Conservation (phyloP, 2,888 invertebrate genomes). For the Meteorus cinctellus region DNA sequence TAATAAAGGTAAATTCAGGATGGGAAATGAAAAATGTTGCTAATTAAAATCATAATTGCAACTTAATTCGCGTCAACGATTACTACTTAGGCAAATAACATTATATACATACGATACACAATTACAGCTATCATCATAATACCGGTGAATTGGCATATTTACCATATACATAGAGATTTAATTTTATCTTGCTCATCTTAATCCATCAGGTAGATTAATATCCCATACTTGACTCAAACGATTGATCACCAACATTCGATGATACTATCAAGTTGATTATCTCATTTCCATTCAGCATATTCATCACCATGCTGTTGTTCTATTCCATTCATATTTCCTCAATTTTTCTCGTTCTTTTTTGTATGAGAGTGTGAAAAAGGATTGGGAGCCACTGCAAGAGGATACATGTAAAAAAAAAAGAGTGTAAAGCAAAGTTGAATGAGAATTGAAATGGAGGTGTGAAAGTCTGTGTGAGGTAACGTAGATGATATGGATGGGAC, state of each 20-base stretch:
- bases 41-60: neutral
- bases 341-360: neutral
- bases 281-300: neutral
- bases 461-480: neutral
- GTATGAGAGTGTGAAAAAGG: neutral
- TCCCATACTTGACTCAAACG: neutral
- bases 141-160: conserved; percentile 9
- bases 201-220: conserved; percentile 5
- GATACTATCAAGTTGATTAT: neutral
- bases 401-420: neutral
- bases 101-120: neutral
- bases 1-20: conserved; percentile 3
- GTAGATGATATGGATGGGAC: neutral
- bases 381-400: conserved; percentile 26
- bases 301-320: neutral
- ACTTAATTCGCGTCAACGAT: neutral
- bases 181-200: neutral
- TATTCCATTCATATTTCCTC: neutral
- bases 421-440: conserved; percentile 12
- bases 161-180: neutral
- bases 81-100: neutral
- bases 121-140: conserved; percentile 18
- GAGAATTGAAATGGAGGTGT: conserved; percentile 22
- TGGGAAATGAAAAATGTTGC: neutral
- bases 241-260: neutral